Evolutionary conservation across 92 coral and sea anemone genomes (phyloP), one percentile per base, ranked within the genome.

Genomic region (Isaurus tuberculatus): DNA sequence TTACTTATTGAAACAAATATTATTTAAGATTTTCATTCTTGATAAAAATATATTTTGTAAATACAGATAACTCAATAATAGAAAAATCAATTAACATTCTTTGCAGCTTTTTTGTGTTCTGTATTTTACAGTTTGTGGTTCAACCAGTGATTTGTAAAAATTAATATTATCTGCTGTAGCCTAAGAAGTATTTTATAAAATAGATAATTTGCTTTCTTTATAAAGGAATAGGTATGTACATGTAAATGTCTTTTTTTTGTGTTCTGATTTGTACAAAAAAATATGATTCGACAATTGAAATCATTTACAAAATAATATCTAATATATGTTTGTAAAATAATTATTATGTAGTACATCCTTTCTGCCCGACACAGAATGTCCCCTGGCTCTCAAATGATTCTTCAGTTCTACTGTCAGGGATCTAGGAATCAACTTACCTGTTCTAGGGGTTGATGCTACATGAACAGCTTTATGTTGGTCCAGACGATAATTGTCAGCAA

Each of bases 391-490:
- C 40, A 77, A 77, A 4, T 55, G 44, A 22, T 32, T 77, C 40
- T 77, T 77, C 27, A 53, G 13, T 27, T 48, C 33, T 1, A 77
- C 25, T 53, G 83, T 27, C 70, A 77, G 51, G 10, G 8, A 8
- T 77, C 42, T 77, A 14, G 83, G 83, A 23, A 48, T 48, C 22
- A 77, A 51, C 67, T 77, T 43, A 20, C 29, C 29, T 77, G 83
- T 11, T 8, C 40, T 53, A 9, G 29, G 70, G 10, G 42, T 25
- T 19, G 48, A 40, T 48, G 34, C 20, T 0, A 23, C 42, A 51
- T 55, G 19, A 2, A 10, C 65, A 30, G 5, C 6, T 77, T 77
- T 77, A 57, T 57, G 65, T 57, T 57, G 65, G 65, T 57, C 65
- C 65, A 57, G 65, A 23, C 65, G 65, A 57, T 57, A 23, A 57